Evolutionary conservation across 2,888 invertebrate genomes (phyloP).

Genomic region (Autographa gamma): DNA sequence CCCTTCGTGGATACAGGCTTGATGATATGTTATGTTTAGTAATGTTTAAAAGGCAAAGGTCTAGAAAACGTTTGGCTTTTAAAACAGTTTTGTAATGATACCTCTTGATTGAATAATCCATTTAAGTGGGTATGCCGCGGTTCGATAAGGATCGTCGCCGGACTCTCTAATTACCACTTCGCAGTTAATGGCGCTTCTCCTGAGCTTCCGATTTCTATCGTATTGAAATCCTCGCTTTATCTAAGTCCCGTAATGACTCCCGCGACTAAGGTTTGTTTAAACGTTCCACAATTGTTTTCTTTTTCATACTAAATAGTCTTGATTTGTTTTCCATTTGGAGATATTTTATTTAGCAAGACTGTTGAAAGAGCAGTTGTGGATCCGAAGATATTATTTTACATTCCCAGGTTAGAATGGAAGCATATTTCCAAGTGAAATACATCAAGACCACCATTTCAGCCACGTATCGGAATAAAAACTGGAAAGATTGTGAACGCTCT

Average conservation of each 20-base stretch:
- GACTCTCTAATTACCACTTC: constrained; percentile 54
- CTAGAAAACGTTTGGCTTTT: constrained; percentile 25
- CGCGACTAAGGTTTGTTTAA: constrained; percentile 26
- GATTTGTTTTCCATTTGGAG: background rate
- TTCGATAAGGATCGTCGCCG: constrained; percentile 47
- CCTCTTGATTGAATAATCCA: constrained; percentile 48
- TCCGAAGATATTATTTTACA: background rate
- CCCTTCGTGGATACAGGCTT: no score
- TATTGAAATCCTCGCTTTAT: constrained; percentile 43
- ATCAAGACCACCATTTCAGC: constrained; percentile 20
- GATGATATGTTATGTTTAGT: no score
- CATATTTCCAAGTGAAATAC: constrained; percentile 32
- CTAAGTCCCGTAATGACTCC: constrained; percentile 31
- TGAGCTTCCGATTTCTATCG: constrained; percentile 38
- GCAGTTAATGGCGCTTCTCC: constrained; percentile 46
- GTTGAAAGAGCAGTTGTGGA: background rate
- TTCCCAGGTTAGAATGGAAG: background rate
- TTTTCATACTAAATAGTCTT: background rate
- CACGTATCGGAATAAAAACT: constrained; percentile 18
- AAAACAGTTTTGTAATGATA: constrained; percentile 44
- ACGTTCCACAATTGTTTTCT: constrained; percentile 1
- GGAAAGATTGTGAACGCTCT: constrained; percentile 21
- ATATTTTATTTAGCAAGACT: background rate
- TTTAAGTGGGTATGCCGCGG: constrained; percentile 35
- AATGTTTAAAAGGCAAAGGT: no score